Percentiles rank a stretch among this genome's conserved stretches.
Evolutionary conservation across 2,797 vertebrate genomes (phyloP).

Genomic region (Sebastes oblongus): DNA sequence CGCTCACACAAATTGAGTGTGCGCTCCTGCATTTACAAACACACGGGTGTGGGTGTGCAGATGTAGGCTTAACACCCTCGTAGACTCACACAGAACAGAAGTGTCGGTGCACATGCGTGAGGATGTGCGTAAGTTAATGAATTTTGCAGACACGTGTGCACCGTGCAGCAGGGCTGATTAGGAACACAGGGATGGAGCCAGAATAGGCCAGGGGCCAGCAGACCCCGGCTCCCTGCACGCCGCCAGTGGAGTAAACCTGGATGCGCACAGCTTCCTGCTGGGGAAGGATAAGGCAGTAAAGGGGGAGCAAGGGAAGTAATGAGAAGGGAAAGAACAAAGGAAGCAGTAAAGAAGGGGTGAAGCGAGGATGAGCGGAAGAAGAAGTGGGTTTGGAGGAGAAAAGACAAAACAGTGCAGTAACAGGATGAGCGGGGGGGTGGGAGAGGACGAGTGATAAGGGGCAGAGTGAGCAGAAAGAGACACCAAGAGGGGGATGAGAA

Average conservation of each 20-base stretch:
- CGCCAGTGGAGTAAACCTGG: constrained; percentile 59
- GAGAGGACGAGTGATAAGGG: constrained; percentile 32
- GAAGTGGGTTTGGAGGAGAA: constrained; percentile 53
- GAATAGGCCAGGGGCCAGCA: constrained; percentile 68
- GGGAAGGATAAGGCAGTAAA: constrained; percentile 62
- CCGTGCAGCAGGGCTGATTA: constrained; percentile 58
- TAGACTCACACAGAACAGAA: constrained; percentile 40
- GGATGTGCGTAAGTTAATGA: constrained; percentile 36
- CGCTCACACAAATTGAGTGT: constrained; percentile 23
- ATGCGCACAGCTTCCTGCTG: constrained; percentile 65
- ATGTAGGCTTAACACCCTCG: constrained; percentile 38
- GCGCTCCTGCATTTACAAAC: constrained; percentile 28
- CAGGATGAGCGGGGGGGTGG: constrained; percentile 48
- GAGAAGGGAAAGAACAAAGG: constrained; percentile 64
- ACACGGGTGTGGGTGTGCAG: constrained; percentile 27
- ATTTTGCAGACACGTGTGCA: constrained; percentile 50
- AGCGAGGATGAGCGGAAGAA: constrained; percentile 66
- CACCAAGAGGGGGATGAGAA: constrained; percentile 41
- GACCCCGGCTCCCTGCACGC: constrained; percentile 42
- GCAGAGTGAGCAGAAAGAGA: constrained; percentile 41
- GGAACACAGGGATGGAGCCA: constrained; percentile 47
- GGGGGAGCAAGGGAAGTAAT: constrained; percentile 60
- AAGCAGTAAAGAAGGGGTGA: constrained; percentile 52
- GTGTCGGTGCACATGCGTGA: constrained; percentile 14
- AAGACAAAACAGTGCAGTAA: constrained; percentile 61